A percentile compares a stretch with the other conserved stretches of the same genome.
phyloP scores from a whole-genome alignment of 2,113 vertebrate species.

The Sus scrofa region DNA sequence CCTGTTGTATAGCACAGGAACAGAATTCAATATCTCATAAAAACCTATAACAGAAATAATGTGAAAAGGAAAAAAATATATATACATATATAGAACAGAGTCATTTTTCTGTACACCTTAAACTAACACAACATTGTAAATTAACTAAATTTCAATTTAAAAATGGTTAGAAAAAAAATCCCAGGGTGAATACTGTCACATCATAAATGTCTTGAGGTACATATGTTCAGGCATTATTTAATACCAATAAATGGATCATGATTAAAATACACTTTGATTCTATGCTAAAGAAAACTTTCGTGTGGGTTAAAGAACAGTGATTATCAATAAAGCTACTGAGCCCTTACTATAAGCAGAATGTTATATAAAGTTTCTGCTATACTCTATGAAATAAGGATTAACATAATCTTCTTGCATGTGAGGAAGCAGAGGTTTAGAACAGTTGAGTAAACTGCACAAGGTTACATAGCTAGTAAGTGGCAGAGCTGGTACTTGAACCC shows the following conservation, averaged over 20 bases:
- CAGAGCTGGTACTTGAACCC: background rate
- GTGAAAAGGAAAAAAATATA: no score
- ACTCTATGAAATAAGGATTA: background rate
- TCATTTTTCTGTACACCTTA: no score
- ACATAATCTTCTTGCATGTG: background rate
- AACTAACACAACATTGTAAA: no score
- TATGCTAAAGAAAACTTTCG: background rate
- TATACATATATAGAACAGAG: no score
- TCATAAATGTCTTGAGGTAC: background rate
- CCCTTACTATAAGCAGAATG: background rate
- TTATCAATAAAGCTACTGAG: background rate
- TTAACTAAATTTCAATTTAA: no score
- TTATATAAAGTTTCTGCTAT: background rate
- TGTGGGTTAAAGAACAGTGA: background rate
- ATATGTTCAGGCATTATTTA: background rate
- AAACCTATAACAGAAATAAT: no score
- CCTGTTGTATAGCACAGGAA: no score
- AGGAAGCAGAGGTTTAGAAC: background rate
- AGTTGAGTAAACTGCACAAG: background rate
- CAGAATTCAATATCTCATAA: no score
- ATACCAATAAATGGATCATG: background rate
- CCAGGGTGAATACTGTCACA: background rate
- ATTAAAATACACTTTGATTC: background rate
- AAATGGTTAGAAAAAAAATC: no score
- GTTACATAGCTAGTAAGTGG: background rate